Conservation (phyloP, 2,888 invertebrate species). For the Nipponacmea schrenckii region DNA sequence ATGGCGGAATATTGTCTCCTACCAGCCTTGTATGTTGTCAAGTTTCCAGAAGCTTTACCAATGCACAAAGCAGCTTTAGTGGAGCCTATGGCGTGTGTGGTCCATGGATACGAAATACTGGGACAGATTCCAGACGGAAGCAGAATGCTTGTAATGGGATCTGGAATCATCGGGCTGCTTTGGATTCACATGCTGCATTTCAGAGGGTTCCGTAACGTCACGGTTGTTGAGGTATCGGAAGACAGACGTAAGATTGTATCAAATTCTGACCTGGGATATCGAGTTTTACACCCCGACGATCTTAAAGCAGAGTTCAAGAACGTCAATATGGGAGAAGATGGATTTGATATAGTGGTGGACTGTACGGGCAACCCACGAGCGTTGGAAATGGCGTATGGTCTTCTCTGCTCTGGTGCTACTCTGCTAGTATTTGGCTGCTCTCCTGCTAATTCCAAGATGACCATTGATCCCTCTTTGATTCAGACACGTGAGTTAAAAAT, state of each 20-base stretch:
- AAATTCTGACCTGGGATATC: not conserved
- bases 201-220: not conserved
- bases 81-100: not conserved
- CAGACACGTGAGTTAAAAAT: not conserved
- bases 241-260: not conserved
- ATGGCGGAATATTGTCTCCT: not conserved
- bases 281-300: not conserved
- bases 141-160: not conserved
- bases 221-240: not conserved
- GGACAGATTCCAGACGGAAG: not conserved
- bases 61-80: not conserved
- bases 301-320: not conserved
- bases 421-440: not conserved
- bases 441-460: not conserved
- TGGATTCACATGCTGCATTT: not conserved
- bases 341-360: slow-evolving; percentile 1
- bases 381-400: not conserved
- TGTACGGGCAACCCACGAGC: not conserved
- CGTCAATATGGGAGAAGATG: not conserved
- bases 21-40: not conserved
- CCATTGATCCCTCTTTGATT: not conserved
- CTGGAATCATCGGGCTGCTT: not conserved
- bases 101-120: not conserved
- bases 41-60: not conserved
- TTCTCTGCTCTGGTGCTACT: not conserved